Base-by-base conservation (phyloP, 2,888 invertebrate genomes). In the Drepanosiphum platanoidis region DNA sequence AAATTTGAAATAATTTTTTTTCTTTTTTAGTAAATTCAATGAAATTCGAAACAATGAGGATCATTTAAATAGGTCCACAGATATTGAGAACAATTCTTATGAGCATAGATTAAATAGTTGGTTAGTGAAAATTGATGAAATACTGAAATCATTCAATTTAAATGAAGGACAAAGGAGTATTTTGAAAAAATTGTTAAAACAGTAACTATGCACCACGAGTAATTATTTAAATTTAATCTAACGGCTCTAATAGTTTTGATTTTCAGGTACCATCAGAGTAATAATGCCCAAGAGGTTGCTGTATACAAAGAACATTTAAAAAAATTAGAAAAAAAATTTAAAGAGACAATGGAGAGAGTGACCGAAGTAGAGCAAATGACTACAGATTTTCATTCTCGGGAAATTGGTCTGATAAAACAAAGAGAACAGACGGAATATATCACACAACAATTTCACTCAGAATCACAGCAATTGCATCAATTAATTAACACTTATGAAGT, bases 91-190 rank as follows among this genome's bases (percentile, higher is more conserved):
- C 52, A 13, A 75, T 74, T 75, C 39, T 66, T 66, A 34, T 68
- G 68, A 84, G 39, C 46, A 84, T 39, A 77, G 18, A 68, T 58
- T 75, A 42, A 77, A 75, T 7, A 58, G 30, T 75, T 84, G 77
- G 77, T 34, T 77, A 15, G 58, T 68, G 30, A 68, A 66, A 15
- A 36, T 84, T 1, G 75, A 84, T 22, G 75, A 77, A 3, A 58
- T 70, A 9, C n/a, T 84, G 1, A 58, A 15, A 3, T 77, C 84
- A 30, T 68, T 84, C 27, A 75, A 84, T 77, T 39, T 84, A 70
- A 77, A 77, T n/a, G 68, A 84, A 75, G 66, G 7, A 27, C 84
- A 84, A 11, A 68, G 8, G 39, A 84, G 58, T 77, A 84, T 52
- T 22, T 30, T 84, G 3, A 77, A 84, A 68, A 75, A 39, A 0